These are phyloP conservation scores for Bombus terrestris DNA, from an alignment of 1,140 invertebrate genomes.

Conservation along the genomic window DNA sequence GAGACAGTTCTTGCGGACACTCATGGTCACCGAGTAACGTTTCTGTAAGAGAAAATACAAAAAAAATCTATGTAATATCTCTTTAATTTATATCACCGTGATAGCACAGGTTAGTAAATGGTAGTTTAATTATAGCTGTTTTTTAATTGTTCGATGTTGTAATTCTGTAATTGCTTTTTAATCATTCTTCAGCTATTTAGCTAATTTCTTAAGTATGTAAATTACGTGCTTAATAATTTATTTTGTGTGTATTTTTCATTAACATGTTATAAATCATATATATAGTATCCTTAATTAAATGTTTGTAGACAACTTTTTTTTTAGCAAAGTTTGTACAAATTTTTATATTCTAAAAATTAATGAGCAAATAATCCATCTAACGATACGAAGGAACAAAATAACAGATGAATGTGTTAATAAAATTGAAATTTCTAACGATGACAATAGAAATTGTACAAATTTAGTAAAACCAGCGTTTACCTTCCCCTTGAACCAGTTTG, in stretches of 20 bases:
- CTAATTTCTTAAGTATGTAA: background rate
- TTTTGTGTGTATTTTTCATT: background rate
- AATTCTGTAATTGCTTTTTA: background rate
- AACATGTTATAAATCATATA: too few species aligned
- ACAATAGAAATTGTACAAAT: background rate
- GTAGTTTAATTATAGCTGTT: background rate
- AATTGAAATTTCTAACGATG: background rate
- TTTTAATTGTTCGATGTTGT: background rate
- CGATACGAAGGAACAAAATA: background rate
- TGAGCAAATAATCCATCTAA: background rate
- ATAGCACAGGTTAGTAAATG: background rate
- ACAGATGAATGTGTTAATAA: background rate
- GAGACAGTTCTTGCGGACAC: conserved; percentile 94
- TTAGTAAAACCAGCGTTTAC: conserved; percentile 79
- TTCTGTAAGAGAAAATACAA: conserved; percentile 86
- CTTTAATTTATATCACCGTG: too few species aligned
- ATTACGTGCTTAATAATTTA: background rate
- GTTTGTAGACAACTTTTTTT: background rate
- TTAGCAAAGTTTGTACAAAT: background rate
- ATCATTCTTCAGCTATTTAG: background rate
- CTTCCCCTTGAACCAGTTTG: conserved; percentile 94
- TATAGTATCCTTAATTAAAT: background rate
- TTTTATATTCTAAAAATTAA: background rate
- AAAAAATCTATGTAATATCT: background rate
- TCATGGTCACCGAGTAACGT: conserved; percentile 93